Percentiles rank a stretch among this genome's conserved stretches.
These are phyloP conservation scores for Petrocephalus sullivani DNA, from an alignment of 2,797 vertebrate genomes.

Conservation along the genomic window DNA sequence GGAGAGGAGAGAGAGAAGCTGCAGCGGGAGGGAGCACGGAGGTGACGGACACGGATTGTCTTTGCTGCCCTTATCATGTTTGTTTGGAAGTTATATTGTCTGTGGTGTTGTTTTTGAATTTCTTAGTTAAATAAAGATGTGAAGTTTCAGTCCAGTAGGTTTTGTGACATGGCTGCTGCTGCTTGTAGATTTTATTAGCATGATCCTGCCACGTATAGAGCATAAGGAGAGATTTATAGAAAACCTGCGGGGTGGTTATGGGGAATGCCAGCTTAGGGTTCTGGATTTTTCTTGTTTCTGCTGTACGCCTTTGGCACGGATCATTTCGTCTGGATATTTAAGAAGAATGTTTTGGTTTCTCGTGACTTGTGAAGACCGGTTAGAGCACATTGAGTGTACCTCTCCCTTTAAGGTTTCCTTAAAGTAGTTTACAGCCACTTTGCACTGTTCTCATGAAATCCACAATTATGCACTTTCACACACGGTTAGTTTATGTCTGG, in stretches of 20 bases:
- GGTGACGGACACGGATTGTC: background rate
- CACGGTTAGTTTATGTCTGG: background rate
- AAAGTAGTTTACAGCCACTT: background rate
- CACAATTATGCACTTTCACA: background rate
- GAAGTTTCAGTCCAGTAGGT: background rate
- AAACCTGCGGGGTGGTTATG: background rate
- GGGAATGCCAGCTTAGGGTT: background rate
- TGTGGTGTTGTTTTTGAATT: background rate
- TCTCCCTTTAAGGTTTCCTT: background rate
- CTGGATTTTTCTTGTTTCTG: background rate
- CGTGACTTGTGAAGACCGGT: background rate
- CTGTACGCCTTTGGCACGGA: background rate
- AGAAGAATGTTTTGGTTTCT: background rate
- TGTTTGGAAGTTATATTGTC: background rate
- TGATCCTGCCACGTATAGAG: background rate
- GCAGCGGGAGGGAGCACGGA: background rate
- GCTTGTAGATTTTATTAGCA: background rate
- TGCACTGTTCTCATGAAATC: background rate
- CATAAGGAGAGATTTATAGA: background rate
- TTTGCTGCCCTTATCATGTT: background rate
- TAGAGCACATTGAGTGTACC: background rate
- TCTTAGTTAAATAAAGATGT: background rate
- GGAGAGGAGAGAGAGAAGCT: background rate
- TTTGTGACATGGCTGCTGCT: background rate
- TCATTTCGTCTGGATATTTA: background rate